phyloP scores from a whole-genome alignment of 2,888 invertebrate species.

The Steromphala cineraria region DNA sequence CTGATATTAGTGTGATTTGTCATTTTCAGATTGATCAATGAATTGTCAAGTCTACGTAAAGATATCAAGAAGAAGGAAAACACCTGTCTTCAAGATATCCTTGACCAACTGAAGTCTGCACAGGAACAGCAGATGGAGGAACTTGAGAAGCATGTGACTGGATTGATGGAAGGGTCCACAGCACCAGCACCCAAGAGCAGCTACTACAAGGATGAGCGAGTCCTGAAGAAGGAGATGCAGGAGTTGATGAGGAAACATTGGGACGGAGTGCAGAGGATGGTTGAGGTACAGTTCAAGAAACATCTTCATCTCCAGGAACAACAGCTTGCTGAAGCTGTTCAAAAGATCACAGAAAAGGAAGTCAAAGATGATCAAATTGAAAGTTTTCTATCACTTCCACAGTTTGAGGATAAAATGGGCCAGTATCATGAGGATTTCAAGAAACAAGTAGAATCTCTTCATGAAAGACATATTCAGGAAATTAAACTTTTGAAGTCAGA shows the following conservation, averaged over 20 bases:
- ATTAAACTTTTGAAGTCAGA: slow-evolving; percentile 48
- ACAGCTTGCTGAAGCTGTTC: slow-evolving; percentile 3
- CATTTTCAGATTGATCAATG: slow-evolving; percentile 30
- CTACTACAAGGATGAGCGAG: neutral
- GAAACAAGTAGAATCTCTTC: slow-evolving; percentile 49
- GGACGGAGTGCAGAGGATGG: slow-evolving; percentile 18
- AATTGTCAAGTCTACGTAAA: slow-evolving; percentile 37
- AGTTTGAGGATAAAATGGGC: slow-evolving; percentile 34
- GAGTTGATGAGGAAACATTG: slow-evolving; percentile 25
- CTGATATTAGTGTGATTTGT: too few relatives aligned
- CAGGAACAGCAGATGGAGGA: slow-evolving; percentile 9
- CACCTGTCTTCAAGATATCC: neutral
- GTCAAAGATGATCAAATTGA: neutral
- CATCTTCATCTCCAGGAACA: slow-evolving; percentile 24
- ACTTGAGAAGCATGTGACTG: neutral
- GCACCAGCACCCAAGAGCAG: neutral
- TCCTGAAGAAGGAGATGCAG: neutral
- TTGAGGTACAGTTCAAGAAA: slow-evolving; percentile 21
- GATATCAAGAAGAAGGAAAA: slow-evolving; percentile 46
- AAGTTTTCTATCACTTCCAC: slow-evolving; percentile 28
- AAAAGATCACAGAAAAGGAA: neutral
- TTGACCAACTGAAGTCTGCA: slow-evolving; percentile 22
- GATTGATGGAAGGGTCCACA: neutral
- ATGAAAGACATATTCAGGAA: slow-evolving; percentile 49
- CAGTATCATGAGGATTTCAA: slow-evolving; percentile 32